These are phyloP conservation scores for Riptortus pedestris DNA, from an alignment of 1,140 invertebrate genomes.

Conservation along the genomic window DNA sequence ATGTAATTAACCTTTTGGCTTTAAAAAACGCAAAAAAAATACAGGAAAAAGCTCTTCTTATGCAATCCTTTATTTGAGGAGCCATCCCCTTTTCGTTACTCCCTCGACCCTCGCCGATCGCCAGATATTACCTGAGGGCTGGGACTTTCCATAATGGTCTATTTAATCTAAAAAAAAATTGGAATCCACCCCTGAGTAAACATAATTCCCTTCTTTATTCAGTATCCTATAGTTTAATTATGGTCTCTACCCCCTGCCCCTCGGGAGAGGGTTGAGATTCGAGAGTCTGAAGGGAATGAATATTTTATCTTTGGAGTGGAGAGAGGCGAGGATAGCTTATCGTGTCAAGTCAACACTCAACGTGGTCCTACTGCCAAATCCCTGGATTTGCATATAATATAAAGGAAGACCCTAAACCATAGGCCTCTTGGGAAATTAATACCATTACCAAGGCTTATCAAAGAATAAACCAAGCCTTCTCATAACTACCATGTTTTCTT, in stretches of 20 bases:
- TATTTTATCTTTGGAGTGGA: background rate
- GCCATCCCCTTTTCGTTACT: no score
- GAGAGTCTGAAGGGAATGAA: background rate
- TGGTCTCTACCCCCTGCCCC: no score
- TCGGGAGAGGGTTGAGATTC: no score
- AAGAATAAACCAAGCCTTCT: no score
- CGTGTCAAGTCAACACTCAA: no score
- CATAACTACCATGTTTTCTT: no score
- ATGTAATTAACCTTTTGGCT: no score
- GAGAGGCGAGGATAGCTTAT: no score
- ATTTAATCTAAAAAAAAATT: background rate
- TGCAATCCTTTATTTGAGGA: background rate
- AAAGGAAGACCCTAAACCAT: background rate
- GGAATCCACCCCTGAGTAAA: background rate
- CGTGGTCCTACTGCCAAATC: background rate
- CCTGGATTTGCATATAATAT: background rate
- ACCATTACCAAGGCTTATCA: no score
- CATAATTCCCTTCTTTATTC: constrained; percentile 2
- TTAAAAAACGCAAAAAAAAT: no score
- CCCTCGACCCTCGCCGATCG: no score
- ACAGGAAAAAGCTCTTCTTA: no score
- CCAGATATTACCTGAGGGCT: background rate
- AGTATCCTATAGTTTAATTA: background rate
- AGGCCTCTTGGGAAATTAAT: background rate
- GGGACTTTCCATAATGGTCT: background rate